Evolutionary conservation across 37 sponge, comb jelly and placozoan genomes (phyloP).

Genomic region (Spongilla lacustris): DNA sequence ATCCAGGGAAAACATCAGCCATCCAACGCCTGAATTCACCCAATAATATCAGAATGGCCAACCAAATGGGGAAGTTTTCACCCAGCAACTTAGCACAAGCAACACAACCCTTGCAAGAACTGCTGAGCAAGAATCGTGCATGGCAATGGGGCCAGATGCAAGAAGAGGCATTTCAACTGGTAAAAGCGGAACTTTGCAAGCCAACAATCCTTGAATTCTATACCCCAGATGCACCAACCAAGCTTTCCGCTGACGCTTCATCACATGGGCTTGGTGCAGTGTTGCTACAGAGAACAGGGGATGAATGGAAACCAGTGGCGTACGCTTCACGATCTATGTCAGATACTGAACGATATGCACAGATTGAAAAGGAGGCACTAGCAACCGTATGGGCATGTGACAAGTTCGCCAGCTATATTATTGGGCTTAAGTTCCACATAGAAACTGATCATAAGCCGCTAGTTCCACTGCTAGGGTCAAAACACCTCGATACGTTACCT

Average conservation of each 20-base stretch:
- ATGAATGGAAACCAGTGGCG: conserved; percentile 45
- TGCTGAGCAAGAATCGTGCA: conserved; percentile 25
- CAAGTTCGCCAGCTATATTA: conserved; percentile 31
- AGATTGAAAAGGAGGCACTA: conserved; percentile 55
- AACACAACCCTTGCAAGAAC: conserved; percentile 39
- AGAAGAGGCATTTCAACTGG: conserved; percentile 15
- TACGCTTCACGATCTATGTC: conserved; percentile 54
- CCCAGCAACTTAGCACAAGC: conserved; percentile 34
- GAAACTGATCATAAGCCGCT: conserved; percentile 61
- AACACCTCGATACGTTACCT: conserved; percentile 33
- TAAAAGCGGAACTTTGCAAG: conserved; percentile 35
- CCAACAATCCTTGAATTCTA: conserved; percentile 45
- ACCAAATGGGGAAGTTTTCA: conserved; percentile 54
- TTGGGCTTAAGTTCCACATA: conserved; percentile 15
- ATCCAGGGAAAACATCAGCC: conserved; percentile 45
- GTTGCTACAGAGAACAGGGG: conserved; percentile 4
- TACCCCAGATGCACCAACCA: conserved; percentile 16
- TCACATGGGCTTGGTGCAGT: conserved; percentile 46
- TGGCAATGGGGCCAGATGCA: conserved; percentile 40
- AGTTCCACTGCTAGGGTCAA: conserved; percentile 31
- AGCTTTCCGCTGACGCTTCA: conserved; percentile 53
- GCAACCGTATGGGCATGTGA: conserved; percentile 42
- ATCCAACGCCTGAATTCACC: conserved; percentile 29
- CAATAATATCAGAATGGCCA: conserved; percentile 35
- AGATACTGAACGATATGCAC: conserved; percentile 35